Evolutionary conservation across 2,888 invertebrate species (phyloP), one percentile per base, ranked within the genome.

Genomic region (Auanema sp.): DNA sequence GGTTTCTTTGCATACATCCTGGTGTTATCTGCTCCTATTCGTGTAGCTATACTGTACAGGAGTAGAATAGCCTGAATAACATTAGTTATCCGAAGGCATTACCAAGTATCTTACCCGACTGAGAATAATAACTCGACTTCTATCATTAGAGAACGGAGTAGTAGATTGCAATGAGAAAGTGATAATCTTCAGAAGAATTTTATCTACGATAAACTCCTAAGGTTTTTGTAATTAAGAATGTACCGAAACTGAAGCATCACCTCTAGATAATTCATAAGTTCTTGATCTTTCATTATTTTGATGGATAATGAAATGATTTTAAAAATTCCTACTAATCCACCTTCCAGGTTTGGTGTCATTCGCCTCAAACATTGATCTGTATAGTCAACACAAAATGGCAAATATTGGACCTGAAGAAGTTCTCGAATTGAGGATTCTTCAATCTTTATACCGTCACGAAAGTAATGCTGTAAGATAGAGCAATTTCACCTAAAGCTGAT

Each of bases 371-470:
- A 92, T 16, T 91, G 88, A 1, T 90, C 89, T 63, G 84, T 79
- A 66, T 93, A 84, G 83, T 93, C 93, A 40, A 90, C 90, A 86
- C 92, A 90, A 83, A 93, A 92, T 0, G 93, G 92, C 69, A 94
- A 87, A 85, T 93, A 94, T 85, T 94, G 94, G 10, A 69, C 53
- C 59, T 64, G 21, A 63, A 41, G 47, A 53, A 4, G 16, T 10
- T 8, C 42, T 8, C 33, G 6, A 8, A 33, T 5, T 33, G 4
- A 33, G 33, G 8, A 33, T 33, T 8, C 8, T 16, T 16, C 16
- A 14, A 10, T 53, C 10, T 14, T 54, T 49, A 11, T 58, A 63
- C 71, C 71, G 93, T 87, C 79, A 93, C 90, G 66, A 93, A 88
- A 80, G 92, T 91, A 81, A 92, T 92, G 24, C 92, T 93, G 84